A percentile compares a stretch with the other conserved stretches of the same genome.
Evolutionary conservation across 2,113 vertebrate species (phyloP).

Genomic region (Martes martes): DNA sequence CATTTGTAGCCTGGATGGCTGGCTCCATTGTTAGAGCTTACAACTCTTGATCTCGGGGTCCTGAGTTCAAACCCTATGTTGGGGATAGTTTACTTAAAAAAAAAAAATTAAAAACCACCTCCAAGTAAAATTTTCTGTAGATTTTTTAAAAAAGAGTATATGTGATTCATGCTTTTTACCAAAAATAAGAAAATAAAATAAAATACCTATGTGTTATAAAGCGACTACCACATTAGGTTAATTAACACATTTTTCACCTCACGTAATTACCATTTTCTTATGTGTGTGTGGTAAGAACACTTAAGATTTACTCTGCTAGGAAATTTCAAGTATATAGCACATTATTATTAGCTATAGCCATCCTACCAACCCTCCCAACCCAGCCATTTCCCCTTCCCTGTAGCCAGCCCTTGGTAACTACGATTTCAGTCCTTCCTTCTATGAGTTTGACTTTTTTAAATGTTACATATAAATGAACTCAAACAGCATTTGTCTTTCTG

Average conservation of each 20-base stretch:
- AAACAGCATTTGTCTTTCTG: neutral
- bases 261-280: neutral
- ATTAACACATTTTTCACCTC: neutral
- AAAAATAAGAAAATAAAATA: neutral
- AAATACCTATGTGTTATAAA: neutral
- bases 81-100: neutral
- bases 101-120: neutral
- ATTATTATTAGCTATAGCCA: neutral
- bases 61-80: neutral
- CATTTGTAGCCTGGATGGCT: neutral
- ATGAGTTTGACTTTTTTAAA: neutral
- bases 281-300: neutral
- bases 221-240: neutral
- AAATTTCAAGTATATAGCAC: neutral
- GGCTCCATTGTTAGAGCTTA: neutral
- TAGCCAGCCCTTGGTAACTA: neutral
- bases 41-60: neutral
- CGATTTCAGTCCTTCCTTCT: neutral
- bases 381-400: neutral
- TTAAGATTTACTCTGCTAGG: neutral
- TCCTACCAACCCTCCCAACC: neutral
- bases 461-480: neutral
- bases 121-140: neutral
- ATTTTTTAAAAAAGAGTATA: neutral
- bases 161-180: neutral